Evolutionary conservation across 2,888 invertebrate species (phyloP), one percentile per base, ranked within the genome.

Genomic region (Acleris literana): DNA sequence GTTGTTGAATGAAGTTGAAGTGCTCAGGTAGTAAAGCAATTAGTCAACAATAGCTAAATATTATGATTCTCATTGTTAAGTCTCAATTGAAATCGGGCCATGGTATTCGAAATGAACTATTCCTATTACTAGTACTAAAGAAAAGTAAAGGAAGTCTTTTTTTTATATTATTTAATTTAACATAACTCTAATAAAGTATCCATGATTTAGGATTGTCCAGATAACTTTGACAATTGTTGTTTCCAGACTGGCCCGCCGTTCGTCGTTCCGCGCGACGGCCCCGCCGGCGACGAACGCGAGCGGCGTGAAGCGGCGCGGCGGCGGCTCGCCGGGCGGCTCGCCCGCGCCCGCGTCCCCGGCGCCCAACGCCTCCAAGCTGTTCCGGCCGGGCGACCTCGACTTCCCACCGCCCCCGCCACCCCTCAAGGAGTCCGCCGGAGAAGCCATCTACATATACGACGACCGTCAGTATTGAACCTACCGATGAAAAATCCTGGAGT

Each of bases 341-440:
- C 90, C 92, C 54, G 89, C 92, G 66, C 91, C 92, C 71, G 87
- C 91, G 5, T 91, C 91, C 1, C 92, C 92, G 58, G 91, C 92
- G 5, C 92, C 92, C 71, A 88, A 88, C 84, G 92, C 92, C 64
- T 91, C 90, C 79, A 92, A 92, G 77, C 85, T 92, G 70, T 92
- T 92, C 84, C 78, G 92, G 71, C 88, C 91, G 2, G 91, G 88
- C 18, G 89, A 88, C 57, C 85, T 86, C 39, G 90, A 86, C 81
- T 92, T 86, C 87, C 92, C 85, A 68, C 91, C 85, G 76, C 88
- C 81, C 65, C 92, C 79, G 69, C 92, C 81, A 70, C 93, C 93
- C 64, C 92, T 81, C 74, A 95, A 95, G 80, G 95, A 95, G 76
- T 94, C 95, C 69, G 95, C 95, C 49, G 95, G 95, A 6, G 95